Conservation (phyloP, 1,140 invertebrate species). For the Solenopsis fugax region DNA sequence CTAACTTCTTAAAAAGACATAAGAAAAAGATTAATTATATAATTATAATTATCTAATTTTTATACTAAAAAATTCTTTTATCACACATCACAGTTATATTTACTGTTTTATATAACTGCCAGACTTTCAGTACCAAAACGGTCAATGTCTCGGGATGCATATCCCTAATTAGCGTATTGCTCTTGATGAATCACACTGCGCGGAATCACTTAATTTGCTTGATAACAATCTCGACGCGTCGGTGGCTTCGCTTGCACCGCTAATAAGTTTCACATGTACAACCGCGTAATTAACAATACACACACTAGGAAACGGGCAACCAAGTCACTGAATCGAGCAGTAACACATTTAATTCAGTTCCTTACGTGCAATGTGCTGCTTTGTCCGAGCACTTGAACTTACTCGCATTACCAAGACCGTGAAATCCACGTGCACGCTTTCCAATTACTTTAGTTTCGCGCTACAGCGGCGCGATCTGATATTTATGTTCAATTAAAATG, state of each 20-base stretch:
- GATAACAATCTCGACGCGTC: conserved; percentile 52
- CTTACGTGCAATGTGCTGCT: background rate
- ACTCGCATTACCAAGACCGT: conserved; percentile 6
- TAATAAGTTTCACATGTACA: conserved; percentile 32
- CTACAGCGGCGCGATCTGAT: background rate
- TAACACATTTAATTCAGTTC: conserved; percentile 15
- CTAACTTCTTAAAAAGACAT: background rate
- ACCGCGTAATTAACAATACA: conserved; percentile 31
- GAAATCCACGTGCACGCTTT: conserved; percentile 26
- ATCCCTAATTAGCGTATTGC: conserved; percentile 58
- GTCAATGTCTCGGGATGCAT: conserved; percentile 1
- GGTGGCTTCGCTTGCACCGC: background rate
- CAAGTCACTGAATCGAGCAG: background rate
- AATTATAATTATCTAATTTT: no score
- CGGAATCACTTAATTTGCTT: conserved; percentile 10
- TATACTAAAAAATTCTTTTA: background rate
- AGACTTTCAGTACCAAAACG: background rate
- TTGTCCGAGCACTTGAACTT: conserved; percentile 22
- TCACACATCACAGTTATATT: background rate
- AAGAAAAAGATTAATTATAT: no score
- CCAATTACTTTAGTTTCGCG: conserved; percentile 15
- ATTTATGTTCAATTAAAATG: conserved; percentile 33
- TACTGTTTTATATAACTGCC: background rate
- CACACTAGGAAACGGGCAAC: background rate
- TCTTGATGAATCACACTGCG: background rate